These are phyloP conservation scores for Cervus canadensis DNA, from an alignment of 2,113 vertebrate species.

Conservation along the genomic window DNA sequence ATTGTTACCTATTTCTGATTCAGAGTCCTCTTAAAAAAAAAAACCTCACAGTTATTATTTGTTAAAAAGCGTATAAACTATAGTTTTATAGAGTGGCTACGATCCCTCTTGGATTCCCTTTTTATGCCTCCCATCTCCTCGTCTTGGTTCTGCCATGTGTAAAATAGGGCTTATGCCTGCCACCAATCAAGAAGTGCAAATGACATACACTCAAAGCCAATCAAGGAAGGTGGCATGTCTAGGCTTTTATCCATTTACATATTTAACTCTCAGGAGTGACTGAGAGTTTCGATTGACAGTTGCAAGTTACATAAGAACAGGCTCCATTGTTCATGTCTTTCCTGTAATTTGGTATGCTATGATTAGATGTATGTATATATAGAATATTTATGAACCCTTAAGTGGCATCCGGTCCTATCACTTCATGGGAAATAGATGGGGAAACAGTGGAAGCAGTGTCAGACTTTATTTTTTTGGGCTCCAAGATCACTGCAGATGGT, in stretches of 20 bases:
- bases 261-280: not conserved
- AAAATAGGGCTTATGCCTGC: not conserved
- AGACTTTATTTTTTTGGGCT: too few relatives aligned
- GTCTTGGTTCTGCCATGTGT: not conserved
- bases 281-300: not conserved
- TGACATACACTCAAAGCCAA: not conserved
- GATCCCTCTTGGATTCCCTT: not conserved
- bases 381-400: not conserved
- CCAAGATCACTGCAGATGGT: too few relatives aligned
- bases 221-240: not conserved
- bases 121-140: not conserved
- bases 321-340: not conserved
- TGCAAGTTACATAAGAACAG: not conserved
- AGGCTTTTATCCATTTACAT: not conserved
- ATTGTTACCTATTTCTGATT: not conserved
- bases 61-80: not conserved
- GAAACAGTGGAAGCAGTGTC: too few relatives aligned
- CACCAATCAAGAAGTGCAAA: not conserved
- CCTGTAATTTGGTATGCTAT: not conserved
- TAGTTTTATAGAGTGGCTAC: not conserved
- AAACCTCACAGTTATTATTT: not conserved
- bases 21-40: not conserved
- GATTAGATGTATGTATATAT: not conserved
- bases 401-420: too few relatives aligned
- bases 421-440: too few relatives aligned